Evolutionary conservation across 2,113 vertebrate genomes (phyloP).

Genomic region (Eubucco bourcierii): DNA sequence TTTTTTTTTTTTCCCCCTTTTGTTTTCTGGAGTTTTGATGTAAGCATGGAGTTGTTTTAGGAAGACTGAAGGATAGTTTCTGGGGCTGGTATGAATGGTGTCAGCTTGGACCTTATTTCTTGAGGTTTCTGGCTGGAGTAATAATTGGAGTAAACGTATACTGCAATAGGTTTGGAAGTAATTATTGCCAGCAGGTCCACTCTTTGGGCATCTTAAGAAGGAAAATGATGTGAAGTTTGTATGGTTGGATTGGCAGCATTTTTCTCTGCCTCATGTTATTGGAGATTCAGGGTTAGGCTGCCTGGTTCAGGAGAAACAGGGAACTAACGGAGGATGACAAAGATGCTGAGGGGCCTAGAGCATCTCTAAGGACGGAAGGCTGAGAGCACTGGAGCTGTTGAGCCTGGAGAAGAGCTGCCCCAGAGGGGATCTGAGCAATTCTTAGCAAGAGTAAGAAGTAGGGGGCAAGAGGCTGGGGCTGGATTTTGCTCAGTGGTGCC

Average conservation of each 20-base stretch:
- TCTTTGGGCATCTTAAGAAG: neutral
- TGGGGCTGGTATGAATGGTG: neutral
- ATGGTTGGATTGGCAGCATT: fast-evolving
- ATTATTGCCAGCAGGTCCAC: neutral
- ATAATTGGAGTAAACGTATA: neutral
- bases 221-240: neutral
- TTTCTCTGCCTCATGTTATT: neutral
- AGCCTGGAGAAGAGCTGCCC: too few species aligned
- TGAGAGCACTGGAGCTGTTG: too few species aligned
- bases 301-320: too few species aligned
- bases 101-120: neutral
- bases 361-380: too few species aligned
- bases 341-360: too few species aligned
- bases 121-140: neutral
- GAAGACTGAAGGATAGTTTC: neutral
- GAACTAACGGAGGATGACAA: too few species aligned
- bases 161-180: neutral
- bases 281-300: neutral
- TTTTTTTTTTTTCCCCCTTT: neutral
- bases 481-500: too few species aligned
- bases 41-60: neutral
- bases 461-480: too few species aligned
- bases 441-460: too few species aligned
- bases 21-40: neutral
- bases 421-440: too few species aligned